Evolutionary conservation across 2,113 vertebrate species (phyloP), one percentile per base, ranked within the genome.

Genomic region (Callaeas wilsoni): DNA sequence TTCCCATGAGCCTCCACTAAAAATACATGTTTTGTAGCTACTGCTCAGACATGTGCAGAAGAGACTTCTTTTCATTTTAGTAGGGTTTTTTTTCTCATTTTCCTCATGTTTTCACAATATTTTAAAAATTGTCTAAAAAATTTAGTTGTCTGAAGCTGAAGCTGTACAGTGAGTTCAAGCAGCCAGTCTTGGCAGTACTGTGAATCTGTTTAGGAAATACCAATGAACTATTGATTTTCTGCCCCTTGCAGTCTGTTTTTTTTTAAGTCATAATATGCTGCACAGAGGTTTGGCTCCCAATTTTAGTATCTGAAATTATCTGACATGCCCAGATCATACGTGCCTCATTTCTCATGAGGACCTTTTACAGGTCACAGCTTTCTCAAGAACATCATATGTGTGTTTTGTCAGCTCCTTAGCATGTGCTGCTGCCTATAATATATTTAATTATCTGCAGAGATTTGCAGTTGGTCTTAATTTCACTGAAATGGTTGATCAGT

Each of bases 401-500:
- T 56, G 13, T 88, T 83, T 86, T 73, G 69, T 59, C 71, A 76
- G 37, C 27, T 83, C 63, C 90, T 91, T 57, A 88, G 46, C 49
- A 60, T 27, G 67, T 49, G 26, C 37, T 80, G 11, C 75, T 88
- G 75, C 67, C 63, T 65, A 1, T 77, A 94, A 53, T 46, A 39
- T 68, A n/a, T 33, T 87, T 62, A 73, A 67, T 94, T 80, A 69
- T 42, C 78, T 77, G 57, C 55, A 76, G 79, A 77, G 79, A 65
- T 76, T 91, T 92, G 57, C 50, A 65, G 30, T 76, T 83, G 78
- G 37, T 92, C 75, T 83, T 90, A 42, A 69, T 65, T 93, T 85
- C 50, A 57, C 93, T 93, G 75, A 68, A 90, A 84, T 65, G 13
- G 32, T 82, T 87, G 90, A 91, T 93, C 62, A 83, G 53, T 94